Evolutionary conservation across 35 echinoderm and acorn worm genomes (phyloP), one percentile per base, ranked within the genome.

Genomic region (Chiridota heheva): DNA sequence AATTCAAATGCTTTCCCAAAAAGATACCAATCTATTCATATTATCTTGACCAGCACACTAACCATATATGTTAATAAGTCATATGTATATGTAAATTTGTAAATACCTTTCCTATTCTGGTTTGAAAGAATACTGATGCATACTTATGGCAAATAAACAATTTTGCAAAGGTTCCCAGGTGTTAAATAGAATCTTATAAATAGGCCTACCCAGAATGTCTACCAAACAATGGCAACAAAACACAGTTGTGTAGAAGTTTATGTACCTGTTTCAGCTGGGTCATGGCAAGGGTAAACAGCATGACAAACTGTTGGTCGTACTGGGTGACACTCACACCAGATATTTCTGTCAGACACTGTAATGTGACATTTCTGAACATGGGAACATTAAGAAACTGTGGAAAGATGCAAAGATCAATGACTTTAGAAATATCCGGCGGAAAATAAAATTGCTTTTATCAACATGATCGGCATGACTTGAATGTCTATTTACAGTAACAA

Each of bases 231-330:
- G 10, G 47, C 47, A 53, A 53, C 47, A 53, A 10, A 53, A 53
- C 47, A 12, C 47, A 53, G 47, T 12, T 10, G n/a, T n/a, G 47
- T n/a, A 53, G n/a, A n/a, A n/a, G n/a, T n/a, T n/a, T n/a, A n/a
- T n/a, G n/a, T 64, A 98, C 95, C 95, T 98, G 95, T 89, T 98
- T 98, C 33, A 98, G 85, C 74, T 98, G 95, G 1, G 84, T 88
- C 84, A 98, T 91, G 7, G 89, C 86, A 16, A 98, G 81, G 10
- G 95, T 98, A 64, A 98, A 98, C 30, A 98, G 80, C 17, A 98
- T 77, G 26, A 98, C 85, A 90, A 98, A 98, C 83, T 98, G 95
- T 44, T 98, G 89, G 28, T 98, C 95, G 58, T 98, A 98, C 72
- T 98, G 95, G 44, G 83, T 98, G 16, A 98, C 95, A 55, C 88